phyloP scores from a whole-genome alignment of 2,888 invertebrate genomes.

The Drosophila formosana region DNA sequence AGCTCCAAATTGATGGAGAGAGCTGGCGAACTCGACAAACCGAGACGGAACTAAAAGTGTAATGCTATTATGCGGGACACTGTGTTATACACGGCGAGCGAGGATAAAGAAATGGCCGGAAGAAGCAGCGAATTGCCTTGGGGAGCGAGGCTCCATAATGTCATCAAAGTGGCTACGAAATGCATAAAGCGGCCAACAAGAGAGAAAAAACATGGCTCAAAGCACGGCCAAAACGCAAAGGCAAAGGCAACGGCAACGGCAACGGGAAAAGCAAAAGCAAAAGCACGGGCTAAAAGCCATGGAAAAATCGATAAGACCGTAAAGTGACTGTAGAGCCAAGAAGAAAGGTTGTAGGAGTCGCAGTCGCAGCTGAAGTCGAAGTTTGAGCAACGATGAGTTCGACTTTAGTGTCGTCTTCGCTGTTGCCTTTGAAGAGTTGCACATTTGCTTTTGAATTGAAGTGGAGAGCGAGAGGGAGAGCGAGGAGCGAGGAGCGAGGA shows the following conservation, averaged over 20 bases:
- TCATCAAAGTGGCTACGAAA: constrained; percentile 79
- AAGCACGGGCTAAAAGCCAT: constrained; percentile 64
- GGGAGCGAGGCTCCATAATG: constrained; percentile 59
- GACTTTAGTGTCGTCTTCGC: constrained; percentile 47
- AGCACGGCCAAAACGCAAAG: constrained; percentile 9
- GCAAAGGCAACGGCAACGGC: constrained; percentile 33
- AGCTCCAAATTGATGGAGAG: constrained; percentile 76
- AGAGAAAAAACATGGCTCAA: constrained; percentile 47
- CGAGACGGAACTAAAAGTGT: constrained; percentile 63
- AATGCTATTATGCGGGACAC: constrained; percentile 74
- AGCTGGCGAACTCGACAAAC: constrained; percentile 24
- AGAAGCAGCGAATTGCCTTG: constrained; percentile 4
- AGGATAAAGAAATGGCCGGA: constrained; percentile 15
- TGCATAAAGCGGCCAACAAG: constrained; percentile 67
- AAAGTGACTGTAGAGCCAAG: constrained; percentile 61
- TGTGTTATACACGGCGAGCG: constrained; percentile 20
- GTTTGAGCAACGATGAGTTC: constrained; percentile 21
- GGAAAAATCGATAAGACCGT: constrained; percentile 71
- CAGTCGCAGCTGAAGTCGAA: not conserved
- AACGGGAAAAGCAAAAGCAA: constrained; percentile 8
- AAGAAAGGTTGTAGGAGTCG: too few species aligned
- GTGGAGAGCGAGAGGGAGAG: constrained; percentile 31
- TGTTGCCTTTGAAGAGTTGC: constrained; percentile 47
- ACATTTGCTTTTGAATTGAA: constrained; percentile 70
- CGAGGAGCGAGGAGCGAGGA: too few species aligned